These are phyloP conservation scores for Leptobrachium leishanense DNA, from an alignment of 2,113 vertebrate genomes.

Conservation along the genomic window DNA sequence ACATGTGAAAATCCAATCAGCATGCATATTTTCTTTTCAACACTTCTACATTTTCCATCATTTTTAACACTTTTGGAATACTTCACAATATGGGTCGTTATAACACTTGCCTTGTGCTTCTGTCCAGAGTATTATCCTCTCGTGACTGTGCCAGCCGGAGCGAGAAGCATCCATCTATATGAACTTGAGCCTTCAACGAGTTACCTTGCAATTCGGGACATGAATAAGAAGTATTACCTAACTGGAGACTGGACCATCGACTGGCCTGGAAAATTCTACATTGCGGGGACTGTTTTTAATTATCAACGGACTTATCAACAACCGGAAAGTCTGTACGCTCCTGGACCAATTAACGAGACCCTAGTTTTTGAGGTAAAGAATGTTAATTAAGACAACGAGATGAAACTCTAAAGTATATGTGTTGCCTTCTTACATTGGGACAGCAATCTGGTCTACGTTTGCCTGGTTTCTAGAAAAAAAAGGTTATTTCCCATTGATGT, in stretches of 20 bases:
- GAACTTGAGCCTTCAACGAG: conserved; percentile 85
- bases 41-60: background rate
- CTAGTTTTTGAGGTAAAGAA: conserved; percentile 91
- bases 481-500: no score
- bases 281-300: conserved; percentile 85
- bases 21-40: no score
- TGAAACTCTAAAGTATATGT: no score
- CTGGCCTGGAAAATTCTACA: conserved; percentile 91
- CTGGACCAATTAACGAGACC: conserved; percentile 93
- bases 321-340: conserved; percentile 83
- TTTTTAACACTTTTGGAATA: no score
- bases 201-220: conserved; percentile 85
- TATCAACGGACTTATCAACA: conserved; percentile 84
- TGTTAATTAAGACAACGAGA: no score
- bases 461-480: no score
- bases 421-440: no score
- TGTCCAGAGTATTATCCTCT: conserved; percentile 84
- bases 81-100: no score
- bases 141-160: conserved; percentile 84
- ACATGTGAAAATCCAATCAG: no score
- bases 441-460: no score
- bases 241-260: conserved; percentile 91
- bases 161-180: conserved; percentile 78
- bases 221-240: conserved; percentile 82
- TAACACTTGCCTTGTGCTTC: background rate